phyloP scores from a whole-genome alignment of 2,113 vertebrate species.

The Tylochromis polylepis region DNA sequence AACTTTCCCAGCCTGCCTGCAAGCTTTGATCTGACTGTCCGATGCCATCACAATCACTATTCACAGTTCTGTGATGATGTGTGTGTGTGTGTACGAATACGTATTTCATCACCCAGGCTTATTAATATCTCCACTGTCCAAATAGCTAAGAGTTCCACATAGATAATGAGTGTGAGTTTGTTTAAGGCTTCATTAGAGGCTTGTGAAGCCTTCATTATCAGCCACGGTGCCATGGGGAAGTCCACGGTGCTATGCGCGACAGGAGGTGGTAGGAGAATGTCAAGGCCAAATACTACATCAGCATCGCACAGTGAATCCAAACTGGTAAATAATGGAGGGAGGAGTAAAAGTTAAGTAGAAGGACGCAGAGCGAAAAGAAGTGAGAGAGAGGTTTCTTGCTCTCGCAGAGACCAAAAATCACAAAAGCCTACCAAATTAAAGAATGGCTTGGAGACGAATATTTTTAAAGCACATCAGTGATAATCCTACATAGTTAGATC shows the following conservation, averaged over 20 bases:
- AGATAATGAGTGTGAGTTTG: slow-evolving; percentile 54
- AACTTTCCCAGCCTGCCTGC: slow-evolving; percentile 78
- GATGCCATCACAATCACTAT: slow-evolving; percentile 64
- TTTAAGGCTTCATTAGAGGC: slow-evolving; percentile 57
- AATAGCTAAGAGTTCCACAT: slow-evolving; percentile 41
- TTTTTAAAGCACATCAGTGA: background rate
- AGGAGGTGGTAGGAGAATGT: slow-evolving; percentile 31
- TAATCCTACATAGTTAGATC: background rate
- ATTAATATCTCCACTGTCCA: slow-evolving; percentile 64
- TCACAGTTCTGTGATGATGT: slow-evolving; percentile 29
- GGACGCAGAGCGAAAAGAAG: background rate
- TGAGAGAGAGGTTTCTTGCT: background rate
- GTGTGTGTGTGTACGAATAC: background rate
- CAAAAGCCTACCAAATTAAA: background rate
- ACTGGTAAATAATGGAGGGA: slow-evolving; percentile 38
- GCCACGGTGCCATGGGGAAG: slow-evolving; percentile 33
- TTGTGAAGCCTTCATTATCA: slow-evolving; percentile 48
- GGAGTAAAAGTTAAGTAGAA: background rate
- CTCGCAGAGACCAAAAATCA: background rate
- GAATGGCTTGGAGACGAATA: background rate
- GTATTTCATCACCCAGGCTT: slow-evolving; percentile 61
- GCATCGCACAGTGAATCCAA: slow-evolving; percentile 11
- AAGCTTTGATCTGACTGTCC: slow-evolving; percentile 76
- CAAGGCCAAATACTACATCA: slow-evolving; percentile 32
- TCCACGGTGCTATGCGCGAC: slow-evolving; percentile 8